A percentile compares a stretch with the other conserved stretches of the same genome.
phyloP scores from a whole-genome alignment of 2,888 invertebrate genomes.

The Tribolium freemani region DNA sequence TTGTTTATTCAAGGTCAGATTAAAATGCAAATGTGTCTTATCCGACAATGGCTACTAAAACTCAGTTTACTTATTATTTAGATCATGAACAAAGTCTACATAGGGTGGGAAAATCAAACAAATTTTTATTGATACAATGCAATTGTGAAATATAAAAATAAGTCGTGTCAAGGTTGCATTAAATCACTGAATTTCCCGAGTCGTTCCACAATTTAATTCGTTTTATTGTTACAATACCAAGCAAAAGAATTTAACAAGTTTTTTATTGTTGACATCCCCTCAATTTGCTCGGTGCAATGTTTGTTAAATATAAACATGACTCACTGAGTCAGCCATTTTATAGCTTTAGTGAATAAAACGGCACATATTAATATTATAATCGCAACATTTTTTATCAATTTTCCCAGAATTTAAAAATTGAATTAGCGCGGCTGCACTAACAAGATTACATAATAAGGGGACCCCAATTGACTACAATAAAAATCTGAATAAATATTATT shows the following conservation, averaged over 20 bases:
- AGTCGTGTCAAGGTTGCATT: no score
- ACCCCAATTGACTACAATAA: neutral
- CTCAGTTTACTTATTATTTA: no score
- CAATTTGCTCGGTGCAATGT: neutral
- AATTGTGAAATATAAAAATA: no score
- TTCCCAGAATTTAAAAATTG: neutral
- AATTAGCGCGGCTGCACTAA: neutral
- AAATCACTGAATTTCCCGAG: no score
- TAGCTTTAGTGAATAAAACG: neutral
- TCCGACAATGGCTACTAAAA: no score
- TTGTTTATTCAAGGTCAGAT: no score
- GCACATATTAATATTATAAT: neutral
- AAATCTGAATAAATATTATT: neutral
- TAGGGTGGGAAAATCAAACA: no score
- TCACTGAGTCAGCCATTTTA: neutral
- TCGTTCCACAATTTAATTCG: no score
- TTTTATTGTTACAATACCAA: neutral
- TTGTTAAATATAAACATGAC: neutral
- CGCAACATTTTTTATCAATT: neutral
- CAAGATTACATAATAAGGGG: neutral
- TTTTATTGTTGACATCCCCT: neutral
- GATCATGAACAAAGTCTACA: no score
- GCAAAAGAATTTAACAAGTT: neutral
- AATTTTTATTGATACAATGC: no score
- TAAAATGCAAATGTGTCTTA: no score